Evolutionary conservation across 2,797 vertebrate species (phyloP).

Genomic region (Hafferia zeledoni): DNA sequence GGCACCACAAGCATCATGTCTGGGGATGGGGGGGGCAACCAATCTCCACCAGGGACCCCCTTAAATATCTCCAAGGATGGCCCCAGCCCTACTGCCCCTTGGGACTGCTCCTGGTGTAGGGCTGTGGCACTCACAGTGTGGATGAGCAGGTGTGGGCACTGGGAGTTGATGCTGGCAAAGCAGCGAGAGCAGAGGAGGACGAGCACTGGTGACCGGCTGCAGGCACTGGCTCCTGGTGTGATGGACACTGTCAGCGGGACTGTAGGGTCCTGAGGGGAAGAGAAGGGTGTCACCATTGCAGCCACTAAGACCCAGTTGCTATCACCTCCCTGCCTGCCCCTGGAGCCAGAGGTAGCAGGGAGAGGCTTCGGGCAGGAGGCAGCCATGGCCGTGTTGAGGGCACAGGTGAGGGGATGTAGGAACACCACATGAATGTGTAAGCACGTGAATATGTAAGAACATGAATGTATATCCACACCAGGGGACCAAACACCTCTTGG

Average conservation of each 20-base stretch:
- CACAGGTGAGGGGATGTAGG: background rate
- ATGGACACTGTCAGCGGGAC: background rate
- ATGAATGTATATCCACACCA: accelerated
- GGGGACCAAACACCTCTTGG: accelerated
- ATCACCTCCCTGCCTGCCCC: background rate
- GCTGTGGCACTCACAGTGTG: background rate
- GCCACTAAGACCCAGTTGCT: background rate
- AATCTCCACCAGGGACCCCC: background rate
- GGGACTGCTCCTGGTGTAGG: accelerated
- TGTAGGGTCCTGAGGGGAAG: background rate
- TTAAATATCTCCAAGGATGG: background rate
- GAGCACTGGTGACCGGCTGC: background rate
- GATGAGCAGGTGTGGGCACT: background rate
- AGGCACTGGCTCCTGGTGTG: accelerated
- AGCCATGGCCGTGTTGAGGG: background rate
- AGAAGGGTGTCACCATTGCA: accelerated
- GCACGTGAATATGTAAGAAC: background rate
- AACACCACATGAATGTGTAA: background rate
- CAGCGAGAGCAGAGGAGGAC: background rate
- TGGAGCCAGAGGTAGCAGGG: background rate
- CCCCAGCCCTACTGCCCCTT: background rate
- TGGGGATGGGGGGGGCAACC: background rate
- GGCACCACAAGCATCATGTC: background rate
- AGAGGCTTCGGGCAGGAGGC: background rate
- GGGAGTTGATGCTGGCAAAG: background rate